Percentiles rank a stretch among this genome's conserved stretches.
Conservation (phyloP, 1,140 invertebrate species). For the Papilio polytes region DNA sequence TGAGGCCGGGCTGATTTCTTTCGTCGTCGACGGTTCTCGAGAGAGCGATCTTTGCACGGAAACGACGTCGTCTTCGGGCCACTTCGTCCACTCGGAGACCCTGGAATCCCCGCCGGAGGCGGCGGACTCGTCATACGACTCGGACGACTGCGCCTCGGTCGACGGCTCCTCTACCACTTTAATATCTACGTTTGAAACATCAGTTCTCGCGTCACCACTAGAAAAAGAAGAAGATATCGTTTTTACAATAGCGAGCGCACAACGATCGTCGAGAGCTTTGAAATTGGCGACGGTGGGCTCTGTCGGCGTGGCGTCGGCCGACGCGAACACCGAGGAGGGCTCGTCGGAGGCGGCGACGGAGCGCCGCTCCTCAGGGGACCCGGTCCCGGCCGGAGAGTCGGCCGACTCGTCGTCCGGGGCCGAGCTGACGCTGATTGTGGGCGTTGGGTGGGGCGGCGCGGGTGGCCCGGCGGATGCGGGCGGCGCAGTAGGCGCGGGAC, state of each 20-base stretch:
- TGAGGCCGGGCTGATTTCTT: constrained; percentile 55
- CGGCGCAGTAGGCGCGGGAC: constrained; percentile 52
- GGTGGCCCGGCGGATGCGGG: constrained; percentile 31
- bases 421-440: constrained; percentile 89
- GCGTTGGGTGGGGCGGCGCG: constrained; percentile 78
- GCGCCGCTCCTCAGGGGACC: constrained; percentile 63
- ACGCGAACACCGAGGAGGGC: constrained; percentile 72
- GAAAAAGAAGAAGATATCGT: constrained; percentile 35
- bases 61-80: constrained; percentile 53
- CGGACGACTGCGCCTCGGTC: constrained; percentile 39
- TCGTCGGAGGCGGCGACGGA: constrained; percentile 68
- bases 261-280: constrained; percentile 41
- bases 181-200: constrained; percentile 38
- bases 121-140: constrained; percentile 50
- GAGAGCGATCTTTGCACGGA: constrained; percentile 59
- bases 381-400: constrained; percentile 62
- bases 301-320: constrained; percentile 68
- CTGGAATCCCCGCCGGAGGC: constrained; percentile 47
- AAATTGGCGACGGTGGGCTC: constrained; percentile 51
- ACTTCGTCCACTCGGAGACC: constrained; percentile 50
- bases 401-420: constrained; percentile 86
- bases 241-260: constrained; percentile 37
- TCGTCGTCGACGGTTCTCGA: constrained; percentile 63
- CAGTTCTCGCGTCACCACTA: constrained; percentile 35
- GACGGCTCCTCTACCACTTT: constrained; percentile 43